These are phyloP conservation scores for Ianthella basta DNA, from an alignment of 37 sponge, comb jelly and placozoan species.

Conservation along the genomic window DNA sequence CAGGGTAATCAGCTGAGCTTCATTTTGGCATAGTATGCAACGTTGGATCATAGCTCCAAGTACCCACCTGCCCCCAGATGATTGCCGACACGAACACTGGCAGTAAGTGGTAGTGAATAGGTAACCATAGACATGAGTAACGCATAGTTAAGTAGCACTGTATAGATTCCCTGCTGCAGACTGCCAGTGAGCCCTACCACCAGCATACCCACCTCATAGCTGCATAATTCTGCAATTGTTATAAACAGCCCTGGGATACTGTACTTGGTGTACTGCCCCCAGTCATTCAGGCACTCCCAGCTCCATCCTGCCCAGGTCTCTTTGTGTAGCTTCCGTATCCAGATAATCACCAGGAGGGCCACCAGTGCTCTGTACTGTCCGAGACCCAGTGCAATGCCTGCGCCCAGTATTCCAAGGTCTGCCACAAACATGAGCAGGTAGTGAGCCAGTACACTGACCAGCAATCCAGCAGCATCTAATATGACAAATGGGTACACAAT, in stretches of 20 bases:
- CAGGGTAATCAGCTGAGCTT: too few species aligned
- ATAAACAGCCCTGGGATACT: conserved; percentile 52
- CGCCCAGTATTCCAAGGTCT: conserved; percentile 28
- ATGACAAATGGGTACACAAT: conserved; percentile 47
- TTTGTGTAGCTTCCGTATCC: conserved; percentile 45
- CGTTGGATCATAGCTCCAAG: too few species aligned
- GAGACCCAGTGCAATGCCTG: conserved; percentile 5
- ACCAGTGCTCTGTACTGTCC: background rate
- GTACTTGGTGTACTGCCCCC: conserved; percentile 48
- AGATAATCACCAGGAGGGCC: conserved; percentile 14
- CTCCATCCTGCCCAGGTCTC: conserved; percentile 70
- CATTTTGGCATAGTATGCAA: too few species aligned
- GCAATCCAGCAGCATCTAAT: background rate
- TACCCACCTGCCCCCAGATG: conserved; percentile 55
- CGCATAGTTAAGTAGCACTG: conserved; percentile 15
- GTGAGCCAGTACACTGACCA: conserved; percentile 33
- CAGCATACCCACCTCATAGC: conserved; percentile 48
- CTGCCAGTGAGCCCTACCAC: conserved; percentile 42
- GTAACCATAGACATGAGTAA: conserved; percentile 53
- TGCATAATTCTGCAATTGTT: conserved; percentile 43
- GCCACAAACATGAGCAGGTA: conserved; percentile 34
- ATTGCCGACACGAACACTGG: conserved; percentile 58
- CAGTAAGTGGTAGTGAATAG: conserved; percentile 28
- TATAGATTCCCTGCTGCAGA: conserved; percentile 42
- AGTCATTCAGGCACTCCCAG: conserved; percentile 57